Base-by-base conservation (phyloP, 2,113 vertebrate genomes). In the Orycteropus afer region DNA sequence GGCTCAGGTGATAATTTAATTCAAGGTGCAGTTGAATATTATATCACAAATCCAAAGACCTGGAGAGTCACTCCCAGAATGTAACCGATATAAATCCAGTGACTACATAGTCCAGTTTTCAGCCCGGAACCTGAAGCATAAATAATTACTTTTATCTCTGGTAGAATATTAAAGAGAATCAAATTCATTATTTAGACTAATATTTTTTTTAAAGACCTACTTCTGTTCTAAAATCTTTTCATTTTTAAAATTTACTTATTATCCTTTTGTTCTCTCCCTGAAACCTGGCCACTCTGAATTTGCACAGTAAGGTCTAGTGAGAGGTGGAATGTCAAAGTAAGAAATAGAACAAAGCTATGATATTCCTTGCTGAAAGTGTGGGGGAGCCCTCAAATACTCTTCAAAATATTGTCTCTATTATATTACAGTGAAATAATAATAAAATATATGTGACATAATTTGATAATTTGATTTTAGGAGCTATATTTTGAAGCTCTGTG, bases 121-220 rank as follows among this genome's bases (percentile, higher is more conserved):
- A 89, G 51, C 37, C n/a, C 34, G 53, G 27, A 73, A 47, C 1
- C 9, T 71, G 65, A 81, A 67, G 69, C 3, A 93, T 47, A 47
- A 86, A 27, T 47, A 49, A 82, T 83, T 73, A 76, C 69, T 78
- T 94, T 94, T 86, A 34, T 80, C 57, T 90, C 81, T 80, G 29
- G 22, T 83, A 85, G 79, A 92, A 73, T 61, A 22, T 13, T 81
- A 81, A 91, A 9, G 17, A 78, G 2, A n/a, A 27, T n/a, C 22
- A 57, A 40, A 59, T 63, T 83, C 14, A 15, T 32, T 84, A 17
- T 65, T 25, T 1, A 80, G 22, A 63, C 9, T 27, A 82, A 67
- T 5, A 40, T 77, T 96, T 83, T 47, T 37, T 53, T 63, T 65
- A 77, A 82, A 73, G 20, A 4, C 2, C 53, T 5, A 37, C 1